Evolutionary conservation across 1,140 invertebrate genomes (phyloP), one percentile per base, ranked within the genome.

Genomic region (Branchinecta lindahli): DNA sequence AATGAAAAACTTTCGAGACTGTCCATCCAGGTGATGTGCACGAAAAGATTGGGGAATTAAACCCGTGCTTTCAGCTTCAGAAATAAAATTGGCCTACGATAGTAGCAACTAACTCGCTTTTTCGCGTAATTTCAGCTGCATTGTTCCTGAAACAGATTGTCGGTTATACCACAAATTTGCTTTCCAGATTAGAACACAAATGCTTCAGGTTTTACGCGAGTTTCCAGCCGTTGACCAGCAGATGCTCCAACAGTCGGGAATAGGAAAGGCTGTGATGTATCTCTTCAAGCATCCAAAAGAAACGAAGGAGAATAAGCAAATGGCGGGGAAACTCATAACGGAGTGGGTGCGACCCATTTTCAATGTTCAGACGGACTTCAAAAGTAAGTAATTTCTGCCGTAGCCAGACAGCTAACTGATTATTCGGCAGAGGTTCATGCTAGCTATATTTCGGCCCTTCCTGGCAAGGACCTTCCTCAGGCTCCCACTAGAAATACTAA

Each of bases 181-280:
- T 82, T 61, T 61, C 18, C 52, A 61, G 52, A 61, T 61, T 61
- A 12, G 52, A 61, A 15, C 52, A 15, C 12, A 61, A 61, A 61
- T 20, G 15, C 45, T 70, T 18, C 45, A 69, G 21, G 20, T 33
- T 12, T 73, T 8, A 72, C 82, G 84, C 46, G 77, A 96, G 90
- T 96, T 96, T 80, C 94, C 93, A 44, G 82, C 85, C 67, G 87
- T 96, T 72, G 92, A 94, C 77, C 90, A 92, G 76, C 86, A 87
- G 44, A 86, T 90, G 67, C 80, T 99, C 66, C 98, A 97, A 79
- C 88, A 91, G 73, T 96, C 94, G 65, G 92, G 96, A 65, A 93
- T 97, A 75, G 92, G 96, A 45, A 96, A 98, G 80, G 96, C 96
- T 72, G 92, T 99, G 0, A 99, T 99, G 96, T 98, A 98, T 82